Evolutionary conservation across 2,888 invertebrate species (phyloP), one percentile per base, ranked within the genome.

Genomic region (Diarsia mendica): DNA sequence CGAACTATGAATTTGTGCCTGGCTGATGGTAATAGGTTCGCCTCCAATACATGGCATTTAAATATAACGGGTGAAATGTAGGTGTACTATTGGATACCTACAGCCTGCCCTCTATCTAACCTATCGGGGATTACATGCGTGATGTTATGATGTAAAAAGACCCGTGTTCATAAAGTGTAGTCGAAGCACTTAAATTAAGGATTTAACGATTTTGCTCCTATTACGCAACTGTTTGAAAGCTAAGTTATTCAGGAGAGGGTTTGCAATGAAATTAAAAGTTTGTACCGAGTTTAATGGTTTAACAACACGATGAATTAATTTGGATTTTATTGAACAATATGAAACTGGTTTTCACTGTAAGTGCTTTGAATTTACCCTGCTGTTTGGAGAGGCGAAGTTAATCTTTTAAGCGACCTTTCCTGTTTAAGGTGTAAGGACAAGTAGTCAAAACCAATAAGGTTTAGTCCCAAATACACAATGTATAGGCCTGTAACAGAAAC

Each of bases 231-330:
- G 68, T 82, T 76, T 80, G 9, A 66, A n/a, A 68, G 64, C 82
- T 82, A 55, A 76, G 65, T 82, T 73, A 67, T 72, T 73, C 83
- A 83, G 48, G 83, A 68, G 66, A 60, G 20, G 67, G 61, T 79
- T 73, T 20, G 55, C 67, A 79, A 79, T 83, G 53, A 67, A 79
- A 79, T 83, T 79, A 60, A 83, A 80, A 83, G 67, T 83, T 83
- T 63, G 33, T 64, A 28, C 49, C 13, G 13, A 51, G 20, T 60
- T 64, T 33, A 79, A 79, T 79, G 72, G 51, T 23, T 53, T n/a
- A 53, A 67, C 64, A 79, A 83, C 20, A 60, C 39, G 33, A 51
- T 76, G 44, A 77, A 79, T 82, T 77, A 39, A 60, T 82, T 77
- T 82, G 28, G n/a, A 28, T 82, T 80, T 77, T 58, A n/a, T 20